Evolutionary conservation across 1,140 invertebrate species (phyloP).

Genomic region (Tetragnatha versicolor): DNA sequence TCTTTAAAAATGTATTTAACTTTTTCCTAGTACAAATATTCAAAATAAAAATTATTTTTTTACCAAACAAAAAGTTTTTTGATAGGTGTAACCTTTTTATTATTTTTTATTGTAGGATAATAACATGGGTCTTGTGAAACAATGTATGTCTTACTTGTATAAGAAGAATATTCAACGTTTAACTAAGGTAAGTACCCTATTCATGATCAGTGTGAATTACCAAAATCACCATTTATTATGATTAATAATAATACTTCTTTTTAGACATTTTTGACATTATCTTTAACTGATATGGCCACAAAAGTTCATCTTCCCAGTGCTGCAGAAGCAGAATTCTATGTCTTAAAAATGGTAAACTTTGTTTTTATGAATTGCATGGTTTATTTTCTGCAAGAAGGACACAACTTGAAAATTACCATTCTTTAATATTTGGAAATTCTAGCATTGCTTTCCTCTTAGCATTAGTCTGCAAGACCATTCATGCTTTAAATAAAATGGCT

Average conservation of each 20-base stretch:
- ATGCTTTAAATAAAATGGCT: too few relatives aligned
- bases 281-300: slow-evolving; percentile 90
- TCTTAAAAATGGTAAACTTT: slow-evolving; percentile 82
- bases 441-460: too few relatives aligned
- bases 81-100: background rate
- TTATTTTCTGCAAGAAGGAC: too few relatives aligned
- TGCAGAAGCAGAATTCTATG: slow-evolving; percentile 89
- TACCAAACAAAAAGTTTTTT: too few relatives aligned
- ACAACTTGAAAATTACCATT: too few relatives aligned
- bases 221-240: background rate
- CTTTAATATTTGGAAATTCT: too few relatives aligned
- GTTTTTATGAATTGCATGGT: too few relatives aligned
- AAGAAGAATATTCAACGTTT: slow-evolving; percentile 97
- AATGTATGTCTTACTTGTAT: slow-evolving; percentile 86
- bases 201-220: background rate
- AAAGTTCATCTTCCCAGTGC: slow-evolving; percentile 84
- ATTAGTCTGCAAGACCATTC: too few relatives aligned
- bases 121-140: slow-evolving; percentile 71
- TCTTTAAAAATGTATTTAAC: background rate
- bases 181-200: slow-evolving; percentile 73
- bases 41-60: background rate
- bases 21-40: background rate
- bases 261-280: slow-evolving; percentile 91
- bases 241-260: slow-evolving; percentile 31
- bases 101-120: slow-evolving; percentile 71